Conservation (phyloP, 2,797 vertebrate species). For the Alcedo quadribrachys region DNA sequence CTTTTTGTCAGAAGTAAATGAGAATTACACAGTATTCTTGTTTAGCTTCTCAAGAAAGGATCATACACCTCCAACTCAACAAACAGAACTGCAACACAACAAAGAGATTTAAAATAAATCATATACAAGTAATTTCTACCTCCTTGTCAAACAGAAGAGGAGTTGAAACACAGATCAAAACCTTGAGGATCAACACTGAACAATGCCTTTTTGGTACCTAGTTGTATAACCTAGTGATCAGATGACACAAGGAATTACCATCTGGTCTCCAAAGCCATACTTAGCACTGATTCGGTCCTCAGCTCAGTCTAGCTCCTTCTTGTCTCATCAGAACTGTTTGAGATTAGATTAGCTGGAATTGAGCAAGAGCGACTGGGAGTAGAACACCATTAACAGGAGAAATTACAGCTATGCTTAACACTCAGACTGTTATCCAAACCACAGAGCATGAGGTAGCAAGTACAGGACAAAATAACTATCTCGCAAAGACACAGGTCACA, state of each 20-base stretch:
- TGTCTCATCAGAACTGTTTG: not conserved
- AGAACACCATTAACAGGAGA: not conserved
- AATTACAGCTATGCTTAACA: not conserved
- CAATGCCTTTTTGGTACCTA: not conserved
- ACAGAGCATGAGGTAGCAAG: not conserved
- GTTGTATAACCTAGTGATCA: not conserved
- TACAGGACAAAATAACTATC: not conserved
- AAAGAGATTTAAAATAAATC: not conserved
- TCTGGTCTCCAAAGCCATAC: not conserved
- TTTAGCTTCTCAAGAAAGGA: slow-evolving; percentile 5
- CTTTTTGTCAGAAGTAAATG: not conserved
- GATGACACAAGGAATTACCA: not conserved
- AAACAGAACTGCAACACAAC: not conserved
- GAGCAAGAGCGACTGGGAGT: not conserved
- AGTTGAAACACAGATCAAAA: not conserved
- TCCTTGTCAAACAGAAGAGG: not conserved
- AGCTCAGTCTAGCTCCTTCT: not conserved
- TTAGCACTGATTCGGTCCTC: not conserved
- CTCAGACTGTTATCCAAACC: slow-evolving; percentile 5
- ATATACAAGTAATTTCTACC: not conserved
- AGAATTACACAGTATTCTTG: not conserved
- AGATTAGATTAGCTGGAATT: slow-evolving; percentile 22
- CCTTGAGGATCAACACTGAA: not conserved
- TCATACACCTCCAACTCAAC: not conserved
- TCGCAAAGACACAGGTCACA: not conserved